These are phyloP conservation scores for Melanotus villosus DNA, from an alignment of 2,888 invertebrate species.

Conservation along the genomic window DNA sequence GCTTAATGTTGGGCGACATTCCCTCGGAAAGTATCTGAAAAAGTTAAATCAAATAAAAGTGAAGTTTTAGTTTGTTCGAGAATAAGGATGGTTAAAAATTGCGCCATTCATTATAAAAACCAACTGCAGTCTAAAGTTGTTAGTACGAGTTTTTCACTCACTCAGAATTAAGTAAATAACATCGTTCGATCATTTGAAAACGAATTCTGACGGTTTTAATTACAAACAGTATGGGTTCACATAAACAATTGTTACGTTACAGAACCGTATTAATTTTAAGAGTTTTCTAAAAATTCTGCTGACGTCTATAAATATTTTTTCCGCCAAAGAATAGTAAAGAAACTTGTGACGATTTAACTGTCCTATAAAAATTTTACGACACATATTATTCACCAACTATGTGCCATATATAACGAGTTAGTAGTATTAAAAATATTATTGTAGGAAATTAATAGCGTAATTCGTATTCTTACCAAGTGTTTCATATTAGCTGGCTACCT, in stretches of 20 bases:
- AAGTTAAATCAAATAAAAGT: neutral
- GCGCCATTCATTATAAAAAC: too few species aligned
- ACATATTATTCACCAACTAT: too few species aligned
- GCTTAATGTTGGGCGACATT: neutral
- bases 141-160: neutral
- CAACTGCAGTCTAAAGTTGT: neutral
- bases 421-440: too few species aligned
- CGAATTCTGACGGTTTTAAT: neutral
- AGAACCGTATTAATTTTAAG: too few species aligned
- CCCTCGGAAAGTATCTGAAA: neutral
- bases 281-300: neutral
- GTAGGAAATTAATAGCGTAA: too few species aligned
- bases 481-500: too few species aligned
- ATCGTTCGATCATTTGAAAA: neutral
- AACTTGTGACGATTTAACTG: neutral
- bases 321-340: neutral
- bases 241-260: neutral
- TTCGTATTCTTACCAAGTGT: too few species aligned
- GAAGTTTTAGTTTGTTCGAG: neutral
- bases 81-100: neutral
- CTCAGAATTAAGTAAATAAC: neutral
- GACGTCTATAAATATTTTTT: constrained; percentile 10
- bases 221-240: neutral
- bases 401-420: too few species aligned
- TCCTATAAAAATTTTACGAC: neutral